Evolutionary conservation across 2,113 vertebrate species (phyloP).

Genomic region (Typhlomys cinereus): DNA sequence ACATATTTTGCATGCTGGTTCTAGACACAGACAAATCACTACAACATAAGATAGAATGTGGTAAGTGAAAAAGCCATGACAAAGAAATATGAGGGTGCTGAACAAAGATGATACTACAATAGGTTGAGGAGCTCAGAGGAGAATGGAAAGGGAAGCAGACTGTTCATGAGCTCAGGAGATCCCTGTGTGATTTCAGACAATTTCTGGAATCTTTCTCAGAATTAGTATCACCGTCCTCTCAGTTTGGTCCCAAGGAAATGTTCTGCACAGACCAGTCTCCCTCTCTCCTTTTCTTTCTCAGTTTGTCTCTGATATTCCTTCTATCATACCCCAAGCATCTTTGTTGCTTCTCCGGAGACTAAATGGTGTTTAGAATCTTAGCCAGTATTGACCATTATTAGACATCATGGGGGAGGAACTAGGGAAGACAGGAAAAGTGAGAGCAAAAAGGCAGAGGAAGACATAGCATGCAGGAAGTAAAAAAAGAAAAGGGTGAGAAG

Average conservation of each 20-base stretch:
- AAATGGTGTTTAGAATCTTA: background rate
- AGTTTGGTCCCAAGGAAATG: background rate
- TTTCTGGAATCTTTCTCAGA: background rate
- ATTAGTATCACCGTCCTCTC: background rate
- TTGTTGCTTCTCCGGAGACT: background rate
- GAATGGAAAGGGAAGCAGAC: background rate
- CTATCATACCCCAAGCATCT: background rate
- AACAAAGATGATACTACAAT: background rate
- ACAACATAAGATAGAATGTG: background rate
- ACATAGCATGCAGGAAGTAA: background rate
- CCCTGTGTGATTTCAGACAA: background rate
- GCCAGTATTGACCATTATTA: background rate
- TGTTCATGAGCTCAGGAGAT: background rate
- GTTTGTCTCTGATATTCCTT: background rate
- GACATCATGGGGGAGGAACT: background rate
- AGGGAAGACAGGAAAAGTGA: background rate
- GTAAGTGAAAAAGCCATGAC: conserved; percentile 6
- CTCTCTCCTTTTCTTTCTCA: background rate
- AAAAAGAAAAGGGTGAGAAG: conserved; percentile 17
- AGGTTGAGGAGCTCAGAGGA: background rate
- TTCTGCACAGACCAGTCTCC: background rate
- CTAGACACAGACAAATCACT: conserved; percentile 16
- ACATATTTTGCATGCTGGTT: background rate
- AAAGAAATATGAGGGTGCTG: background rate
- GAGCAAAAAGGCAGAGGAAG: background rate